Base-by-base conservation (phyloP, 2,113 vertebrate genomes). In the Poecilia latipinna region DNA sequence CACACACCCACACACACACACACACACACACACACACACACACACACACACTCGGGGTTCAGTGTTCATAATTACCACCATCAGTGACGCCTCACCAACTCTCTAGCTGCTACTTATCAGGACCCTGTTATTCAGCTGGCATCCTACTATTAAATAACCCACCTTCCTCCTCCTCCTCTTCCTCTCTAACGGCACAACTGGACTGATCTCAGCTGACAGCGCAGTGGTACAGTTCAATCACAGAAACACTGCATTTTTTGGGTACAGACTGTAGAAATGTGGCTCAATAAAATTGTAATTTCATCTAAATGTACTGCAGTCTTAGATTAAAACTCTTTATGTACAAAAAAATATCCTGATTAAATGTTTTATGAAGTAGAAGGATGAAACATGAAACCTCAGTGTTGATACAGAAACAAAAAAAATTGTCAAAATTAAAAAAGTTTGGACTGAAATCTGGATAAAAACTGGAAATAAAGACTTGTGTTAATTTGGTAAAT, bases 141-240 rank as follows among this genome's bases (percentile, higher is more conserved):
- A 91, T 79, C 89, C 89, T 63, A 78, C 78, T 83, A 91, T 92
- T 90, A 90, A 33, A 67, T 79, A 73, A 65, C 79, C 80, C 84
- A 24, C 78, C 42, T 29, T 73, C 77, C 72, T 29, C 82, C 79
- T 81, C 26, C 42, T 13, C 42, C 15, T 77, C 82, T 68, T 61
- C 39, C 80, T 84, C 68, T 61, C 72, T 80, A 74, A 64, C 61
- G 74, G 75, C 89, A 87, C 68, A 84, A 81, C 70, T 29, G 69
- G 82, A 93, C 91, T 79, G 89, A 92, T 91, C 90, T 86, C 77
- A 83, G 83, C 87, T 84, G 83, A 87, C 79, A 87, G 88, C 79
- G 78, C 82, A 86, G 82, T 68, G 77, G 82, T 80, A 86, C 76
- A 85, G 78, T 73, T 89, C 80, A 86, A 88, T 89, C 83, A 72